Evolutionary conservation across 2,888 invertebrate species (phyloP).

Genomic region (Operophtera brumata): DNA sequence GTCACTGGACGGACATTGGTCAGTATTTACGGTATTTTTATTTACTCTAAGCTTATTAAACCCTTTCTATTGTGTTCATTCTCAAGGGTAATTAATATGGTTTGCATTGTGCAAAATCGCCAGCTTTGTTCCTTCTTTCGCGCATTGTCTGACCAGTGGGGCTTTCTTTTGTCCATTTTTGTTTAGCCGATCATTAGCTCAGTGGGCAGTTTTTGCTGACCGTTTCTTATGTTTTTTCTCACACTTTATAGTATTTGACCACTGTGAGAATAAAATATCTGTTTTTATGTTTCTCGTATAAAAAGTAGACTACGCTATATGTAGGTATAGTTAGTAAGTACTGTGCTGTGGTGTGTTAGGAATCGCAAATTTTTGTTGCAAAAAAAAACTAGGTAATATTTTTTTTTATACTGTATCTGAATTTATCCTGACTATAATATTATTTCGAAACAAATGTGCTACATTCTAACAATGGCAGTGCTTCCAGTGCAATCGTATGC

Average conservation of each 20-base stretch:
- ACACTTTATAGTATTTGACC: slow-evolving; percentile 52
- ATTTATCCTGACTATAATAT: background rate
- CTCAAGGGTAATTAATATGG: slow-evolving; percentile 77
- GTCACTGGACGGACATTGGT: slow-evolving; percentile 66
- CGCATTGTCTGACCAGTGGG: slow-evolving; percentile 53
- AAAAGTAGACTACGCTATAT: background rate
- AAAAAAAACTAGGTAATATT: background rate
- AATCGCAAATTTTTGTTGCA: background rate
- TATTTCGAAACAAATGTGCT: slow-evolving; percentile 29
- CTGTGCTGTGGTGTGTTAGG: too few species aligned
- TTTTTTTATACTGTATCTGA: background rate
- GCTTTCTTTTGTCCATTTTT: slow-evolving; percentile 61
- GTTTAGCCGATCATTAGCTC: slow-evolving; percentile 73
- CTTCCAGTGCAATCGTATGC: slow-evolving; percentile 38
- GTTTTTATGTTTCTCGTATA: background rate
- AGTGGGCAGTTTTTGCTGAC: slow-evolving; percentile 74
- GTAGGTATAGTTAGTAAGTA: background rate
- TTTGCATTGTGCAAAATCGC: slow-evolving; percentile 69
- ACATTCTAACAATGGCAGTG: slow-evolving; percentile 36
- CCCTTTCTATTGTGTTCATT: slow-evolving; percentile 65
- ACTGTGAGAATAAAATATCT: slow-evolving; percentile 41
- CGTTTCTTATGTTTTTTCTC: slow-evolving; percentile 60
- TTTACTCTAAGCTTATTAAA: slow-evolving; percentile 78
- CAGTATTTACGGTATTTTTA: slow-evolving; percentile 68
- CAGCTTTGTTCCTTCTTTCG: slow-evolving; percentile 65